Evolutionary conservation across 2,888 invertebrate genomes (phyloP).

Genomic region (Drosophila prolongata): DNA sequence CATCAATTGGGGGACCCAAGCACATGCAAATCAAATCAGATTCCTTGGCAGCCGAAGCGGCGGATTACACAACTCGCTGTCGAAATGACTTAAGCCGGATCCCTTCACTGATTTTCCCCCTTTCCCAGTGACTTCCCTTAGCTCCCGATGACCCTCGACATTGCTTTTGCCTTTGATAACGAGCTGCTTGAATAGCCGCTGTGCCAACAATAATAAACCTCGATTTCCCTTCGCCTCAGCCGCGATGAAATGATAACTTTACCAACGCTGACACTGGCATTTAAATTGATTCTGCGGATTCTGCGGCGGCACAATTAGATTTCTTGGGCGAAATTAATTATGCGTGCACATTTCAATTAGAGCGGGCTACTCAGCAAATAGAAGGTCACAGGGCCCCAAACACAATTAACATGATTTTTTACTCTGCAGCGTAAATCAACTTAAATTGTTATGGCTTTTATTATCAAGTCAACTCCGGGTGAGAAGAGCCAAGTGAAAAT

Average conservation of each 20-base stretch:
- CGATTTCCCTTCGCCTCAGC: not conserved
- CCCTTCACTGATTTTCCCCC: not conserved
- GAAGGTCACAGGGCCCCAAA: conserved; percentile 30
- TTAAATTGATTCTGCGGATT: conserved; percentile 58
- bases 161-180: conserved; percentile 56
- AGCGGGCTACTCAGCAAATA: conserved; percentile 44
- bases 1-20: conserved; percentile 20
- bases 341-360: conserved; percentile 70
- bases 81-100: conserved; percentile 40
- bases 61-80: conserved; percentile 57
- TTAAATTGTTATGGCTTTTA: conserved; percentile 58
- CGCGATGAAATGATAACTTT: conserved; percentile 50
- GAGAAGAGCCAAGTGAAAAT: conserved; percentile 29
- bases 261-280: conserved; percentile 34
- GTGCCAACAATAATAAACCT: conserved; percentile 71
- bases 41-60: conserved; percentile 23
- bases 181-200: conserved; percentile 64
- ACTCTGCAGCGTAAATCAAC: conserved; percentile 63
- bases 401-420: conserved; percentile 49
- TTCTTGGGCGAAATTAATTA: conserved; percentile 64
- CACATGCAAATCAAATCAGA: conserved; percentile 60
- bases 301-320: conserved; percentile 59
- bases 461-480: conserved; percentile 53
- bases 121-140: not conserved
- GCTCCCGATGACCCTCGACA: conserved; percentile 44